phyloP scores from a whole-genome alignment of 2,888 invertebrate species.

The Oscheius onirici region DNA sequence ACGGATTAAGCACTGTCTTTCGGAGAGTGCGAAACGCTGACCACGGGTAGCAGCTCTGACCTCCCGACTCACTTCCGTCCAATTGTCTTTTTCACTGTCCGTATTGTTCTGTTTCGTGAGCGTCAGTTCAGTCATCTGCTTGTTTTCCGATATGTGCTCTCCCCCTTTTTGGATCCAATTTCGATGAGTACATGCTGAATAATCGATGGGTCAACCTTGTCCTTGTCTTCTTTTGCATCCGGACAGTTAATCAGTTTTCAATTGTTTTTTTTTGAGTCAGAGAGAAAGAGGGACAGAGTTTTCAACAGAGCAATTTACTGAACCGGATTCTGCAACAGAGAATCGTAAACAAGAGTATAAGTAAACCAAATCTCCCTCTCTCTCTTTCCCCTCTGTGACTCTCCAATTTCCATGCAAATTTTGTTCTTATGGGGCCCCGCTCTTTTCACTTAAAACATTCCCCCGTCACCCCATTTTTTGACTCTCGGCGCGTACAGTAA shows the following conservation, averaged over 20 bases:
- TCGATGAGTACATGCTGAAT: not conserved
- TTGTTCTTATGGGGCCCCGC: too few relatives aligned
- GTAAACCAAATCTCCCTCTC: too few relatives aligned
- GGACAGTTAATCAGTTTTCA: not conserved
- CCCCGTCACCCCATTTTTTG: too few relatives aligned
- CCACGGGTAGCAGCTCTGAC: conserved; percentile 3
- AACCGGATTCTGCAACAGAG: too few relatives aligned
- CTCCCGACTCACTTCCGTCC: conserved; percentile 13
- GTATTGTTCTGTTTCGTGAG: not conserved
- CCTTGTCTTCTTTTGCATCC: not conserved
- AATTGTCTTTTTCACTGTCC: conserved; percentile 14
- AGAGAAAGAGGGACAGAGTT: too few relatives aligned
- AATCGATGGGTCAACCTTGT: not conserved
- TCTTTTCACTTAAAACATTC: too few relatives aligned
- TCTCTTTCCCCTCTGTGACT: too few relatives aligned
- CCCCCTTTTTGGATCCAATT: not conserved
- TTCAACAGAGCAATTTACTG: too few relatives aligned
- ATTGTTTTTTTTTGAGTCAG: too few relatives aligned
- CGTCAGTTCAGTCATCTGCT: not conserved
- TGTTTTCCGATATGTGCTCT: not conserved
- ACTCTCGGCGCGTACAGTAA: too few relatives aligned
- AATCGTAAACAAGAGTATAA: too few relatives aligned
- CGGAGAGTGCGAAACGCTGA: conserved; percentile 26
- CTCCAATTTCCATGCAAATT: too few relatives aligned
- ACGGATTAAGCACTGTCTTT: conserved; percentile 31